Percentiles rank a stretch among this genome's conserved stretches.
Evolutionary conservation across 2,888 invertebrate species (phyloP).

Genomic region (Pyrocoelia pectoralis): DNA sequence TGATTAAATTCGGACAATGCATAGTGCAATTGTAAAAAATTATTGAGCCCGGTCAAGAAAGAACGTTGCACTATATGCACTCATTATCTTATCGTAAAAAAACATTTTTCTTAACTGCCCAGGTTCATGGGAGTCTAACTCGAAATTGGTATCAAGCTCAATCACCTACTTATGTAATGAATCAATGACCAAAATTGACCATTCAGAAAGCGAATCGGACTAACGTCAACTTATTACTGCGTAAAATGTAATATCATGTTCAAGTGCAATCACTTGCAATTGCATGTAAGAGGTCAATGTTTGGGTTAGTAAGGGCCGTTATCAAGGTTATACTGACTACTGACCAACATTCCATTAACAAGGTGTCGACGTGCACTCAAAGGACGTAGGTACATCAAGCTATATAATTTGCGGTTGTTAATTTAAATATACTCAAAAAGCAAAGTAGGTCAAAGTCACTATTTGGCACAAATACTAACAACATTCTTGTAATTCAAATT

Average conservation of each 20-base stretch:
- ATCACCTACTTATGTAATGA: background rate
- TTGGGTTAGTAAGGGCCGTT: conserved; percentile 58
- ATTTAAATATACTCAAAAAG: background rate
- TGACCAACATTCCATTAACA: conserved; percentile 45
- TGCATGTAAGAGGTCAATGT: conserved; percentile 57
- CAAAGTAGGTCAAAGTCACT: too few species aligned
- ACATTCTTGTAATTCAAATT: too few species aligned
- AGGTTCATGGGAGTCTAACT: conserved; percentile 53
- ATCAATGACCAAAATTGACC: conserved; percentile 19
- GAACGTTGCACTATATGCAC: conserved; percentile 41
- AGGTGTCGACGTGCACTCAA: conserved; percentile 22
- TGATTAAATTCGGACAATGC: conserved; percentile 32
- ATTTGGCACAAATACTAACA: too few species aligned
- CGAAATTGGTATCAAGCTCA: conserved; percentile 41
- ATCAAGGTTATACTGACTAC: conserved; percentile 51
- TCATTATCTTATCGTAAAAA: conserved; percentile 43
- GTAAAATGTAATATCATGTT: conserved; percentile 45
- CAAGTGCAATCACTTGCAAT: conserved; percentile 55
- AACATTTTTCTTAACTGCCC: conserved; percentile 42
- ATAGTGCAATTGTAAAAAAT: conserved; percentile 30
- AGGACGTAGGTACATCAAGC: conserved; percentile 15
- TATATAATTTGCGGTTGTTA: background rate
- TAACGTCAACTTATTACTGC: too few species aligned
- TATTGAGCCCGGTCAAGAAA: conserved; percentile 33
- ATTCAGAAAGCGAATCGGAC: too few species aligned